Percentiles rank a stretch among this genome's conserved stretches.
Conservation (phyloP, 1,140 invertebrate genomes). For the Drosophila sucinea region DNA sequence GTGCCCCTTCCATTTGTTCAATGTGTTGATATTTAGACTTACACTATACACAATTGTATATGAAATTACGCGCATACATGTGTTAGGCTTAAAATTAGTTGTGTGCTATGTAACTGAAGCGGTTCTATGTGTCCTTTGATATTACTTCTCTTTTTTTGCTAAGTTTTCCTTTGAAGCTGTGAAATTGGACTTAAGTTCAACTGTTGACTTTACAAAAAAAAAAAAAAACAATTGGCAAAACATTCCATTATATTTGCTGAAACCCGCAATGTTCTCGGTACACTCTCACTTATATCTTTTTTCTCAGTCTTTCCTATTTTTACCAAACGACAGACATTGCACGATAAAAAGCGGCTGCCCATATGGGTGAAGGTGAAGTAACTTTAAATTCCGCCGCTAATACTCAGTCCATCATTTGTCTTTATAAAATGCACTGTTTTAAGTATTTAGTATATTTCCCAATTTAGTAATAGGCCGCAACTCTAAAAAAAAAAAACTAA, state of each 20-base stretch:
- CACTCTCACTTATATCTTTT: too few species aligned
- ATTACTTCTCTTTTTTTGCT: conserved; percentile 40
- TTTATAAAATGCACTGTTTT: too few species aligned
- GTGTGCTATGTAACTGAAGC: conserved; percentile 42
- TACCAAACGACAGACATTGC: too few species aligned
- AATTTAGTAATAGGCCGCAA: conserved; percentile 26
- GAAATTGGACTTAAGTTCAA: conserved; percentile 42
- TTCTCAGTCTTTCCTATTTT: too few species aligned
- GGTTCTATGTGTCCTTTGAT: conserved; percentile 18
- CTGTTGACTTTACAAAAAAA: conserved; percentile 50
- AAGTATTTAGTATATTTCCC: conserved; percentile 13
- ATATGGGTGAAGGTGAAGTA: too few species aligned
- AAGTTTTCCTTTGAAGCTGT: conserved; percentile 14
- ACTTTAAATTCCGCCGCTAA: too few species aligned
- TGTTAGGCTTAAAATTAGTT: conserved; percentile 6
- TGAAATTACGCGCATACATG: neutral
- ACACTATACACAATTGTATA: conserved; percentile 16
- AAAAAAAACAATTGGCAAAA: conserved; percentile 17
- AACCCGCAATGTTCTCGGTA: conserved; percentile 22
- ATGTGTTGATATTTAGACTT: conserved; percentile 37
- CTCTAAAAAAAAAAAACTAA: conserved; percentile 23
- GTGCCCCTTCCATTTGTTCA: conserved; percentile 45
- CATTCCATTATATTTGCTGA: conserved; percentile 61
- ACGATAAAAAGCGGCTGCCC: too few species aligned
- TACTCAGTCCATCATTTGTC: too few species aligned